Percentiles rank a stretch among this genome's conserved stretches.
Conservation (phyloP, 2,888 invertebrate species). For the Cerceris ruficornis region DNA sequence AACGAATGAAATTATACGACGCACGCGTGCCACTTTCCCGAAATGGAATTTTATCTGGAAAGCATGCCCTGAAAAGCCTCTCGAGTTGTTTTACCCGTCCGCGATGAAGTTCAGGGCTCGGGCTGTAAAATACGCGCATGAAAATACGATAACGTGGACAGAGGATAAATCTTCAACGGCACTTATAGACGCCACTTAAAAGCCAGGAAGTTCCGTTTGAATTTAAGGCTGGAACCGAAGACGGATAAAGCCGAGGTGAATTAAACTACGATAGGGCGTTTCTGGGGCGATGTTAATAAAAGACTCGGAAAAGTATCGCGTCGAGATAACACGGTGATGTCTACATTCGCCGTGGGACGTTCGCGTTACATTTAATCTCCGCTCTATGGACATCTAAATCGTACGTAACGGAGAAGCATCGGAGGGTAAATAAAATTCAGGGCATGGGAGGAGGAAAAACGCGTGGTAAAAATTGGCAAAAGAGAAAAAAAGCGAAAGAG, state of each 20-base stretch:
- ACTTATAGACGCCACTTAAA: neutral
- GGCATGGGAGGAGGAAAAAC: neutral
- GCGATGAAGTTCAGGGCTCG: neutral
- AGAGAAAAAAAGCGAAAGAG: neutral
- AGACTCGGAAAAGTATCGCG: neutral
- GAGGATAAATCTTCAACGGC: neutral
- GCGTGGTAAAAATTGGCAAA: neutral
- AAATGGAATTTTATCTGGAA: no score
- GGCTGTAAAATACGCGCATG: neutral
- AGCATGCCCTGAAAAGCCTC: no score
- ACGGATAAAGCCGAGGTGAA: neutral
- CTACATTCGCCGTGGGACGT: neutral
- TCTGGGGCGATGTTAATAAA: neutral
- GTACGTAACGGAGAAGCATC: neutral
- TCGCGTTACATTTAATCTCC: neutral
- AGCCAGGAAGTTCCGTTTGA: neutral
- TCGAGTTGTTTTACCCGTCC: no score
- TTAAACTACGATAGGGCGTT: neutral
- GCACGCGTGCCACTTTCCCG: no score
- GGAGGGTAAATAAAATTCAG: neutral
- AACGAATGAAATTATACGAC: no score
- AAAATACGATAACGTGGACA: neutral
- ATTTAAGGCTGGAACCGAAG: neutral
- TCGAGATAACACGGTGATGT: neutral
- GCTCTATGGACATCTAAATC: neutral